Percentiles rank a stretch among this genome's conserved stretches.
These are phyloP conservation scores for Liposcelis brunnea DNA, from an alignment of 2,888 invertebrate genomes.

Conservation along the genomic window DNA sequence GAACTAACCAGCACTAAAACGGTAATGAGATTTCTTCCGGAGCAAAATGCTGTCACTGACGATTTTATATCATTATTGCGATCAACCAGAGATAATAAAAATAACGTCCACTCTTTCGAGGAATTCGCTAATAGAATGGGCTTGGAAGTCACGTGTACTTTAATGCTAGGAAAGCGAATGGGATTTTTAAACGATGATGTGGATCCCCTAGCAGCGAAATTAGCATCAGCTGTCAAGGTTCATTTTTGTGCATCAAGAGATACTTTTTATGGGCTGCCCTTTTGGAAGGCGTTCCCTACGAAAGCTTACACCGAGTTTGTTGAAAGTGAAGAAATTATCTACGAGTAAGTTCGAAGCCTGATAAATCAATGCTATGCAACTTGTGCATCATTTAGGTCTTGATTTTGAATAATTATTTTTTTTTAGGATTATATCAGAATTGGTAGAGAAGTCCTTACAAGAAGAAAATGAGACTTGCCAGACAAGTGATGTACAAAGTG, in stretches of 20 bases:
- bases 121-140: slow-evolving; percentile 61
- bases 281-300: slow-evolving; percentile 67
- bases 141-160: slow-evolving; percentile 61
- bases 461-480: slow-evolving; percentile 37
- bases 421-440: slow-evolving; percentile 54
- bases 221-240: slow-evolving; percentile 48
- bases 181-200: slow-evolving; percentile 46
- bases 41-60: slow-evolving; percentile 54
- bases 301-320: slow-evolving; percentile 50
- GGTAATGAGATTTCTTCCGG: slow-evolving; percentile 55
- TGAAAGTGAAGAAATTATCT: slow-evolving; percentile 60
- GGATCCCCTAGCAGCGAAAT: slow-evolving; percentile 38
- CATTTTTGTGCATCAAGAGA: slow-evolving; percentile 64
- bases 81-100: slow-evolving; percentile 31
- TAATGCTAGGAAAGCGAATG: slow-evolving; percentile 61
- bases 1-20: slow-evolving; percentile 60
- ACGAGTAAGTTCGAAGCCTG: slow-evolving; percentile 40
- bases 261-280: slow-evolving; percentile 61
- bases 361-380: slow-evolving; percentile 2
- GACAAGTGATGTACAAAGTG: slow-evolving; percentile 44
- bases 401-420: slow-evolving; percentile 1
- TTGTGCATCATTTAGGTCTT: not conserved
- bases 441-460: slow-evolving; percentile 49
- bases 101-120: slow-evolving; percentile 43
- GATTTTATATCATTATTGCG: slow-evolving; percentile 55